Evolutionary conservation across 2,797 vertebrate genomes (phyloP).

Genomic region (Staurois parvus): DNA sequence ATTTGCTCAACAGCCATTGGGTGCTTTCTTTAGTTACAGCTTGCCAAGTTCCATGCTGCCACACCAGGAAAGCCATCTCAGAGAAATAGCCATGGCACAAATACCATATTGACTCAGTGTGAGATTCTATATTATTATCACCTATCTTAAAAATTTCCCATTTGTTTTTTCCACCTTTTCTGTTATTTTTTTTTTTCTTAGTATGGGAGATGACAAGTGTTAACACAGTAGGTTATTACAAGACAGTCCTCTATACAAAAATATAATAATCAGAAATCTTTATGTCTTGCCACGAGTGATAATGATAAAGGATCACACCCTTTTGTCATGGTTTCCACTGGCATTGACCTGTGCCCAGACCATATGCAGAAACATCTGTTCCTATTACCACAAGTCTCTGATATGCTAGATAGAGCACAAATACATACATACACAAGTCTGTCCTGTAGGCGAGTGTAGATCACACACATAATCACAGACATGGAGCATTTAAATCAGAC

Average conservation of each 20-base stretch:
- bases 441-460: too few species aligned
- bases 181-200: conserved; percentile 20
- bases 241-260: conserved; percentile 15
- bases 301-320: conserved; percentile 38
- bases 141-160: background rate
- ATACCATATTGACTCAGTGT: background rate
- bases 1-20: background rate
- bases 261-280: conserved; percentile 25
- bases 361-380: background rate
- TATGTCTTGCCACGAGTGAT: conserved; percentile 27
- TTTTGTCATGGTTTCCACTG: background rate
- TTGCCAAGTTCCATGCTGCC: background rate
- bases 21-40: background rate
- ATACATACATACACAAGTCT: too few species aligned
- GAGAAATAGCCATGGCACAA: background rate
- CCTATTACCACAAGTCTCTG: background rate
- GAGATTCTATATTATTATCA: conserved; percentile 2
- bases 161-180: conserved; percentile 28
- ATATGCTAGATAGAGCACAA: background rate
- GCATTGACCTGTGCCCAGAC: background rate
- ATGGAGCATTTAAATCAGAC: too few species aligned
- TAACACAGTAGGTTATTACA: conserved; percentile 28
- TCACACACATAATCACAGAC: too few species aligned
- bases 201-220: conserved; percentile 14
- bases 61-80: background rate